A percentile compares a stretch with the other conserved stretches of the same genome.
These are phyloP conservation scores for Drosophila arizonae DNA, from an alignment of 1,140 invertebrate species.

Conservation along the genomic window DNA sequence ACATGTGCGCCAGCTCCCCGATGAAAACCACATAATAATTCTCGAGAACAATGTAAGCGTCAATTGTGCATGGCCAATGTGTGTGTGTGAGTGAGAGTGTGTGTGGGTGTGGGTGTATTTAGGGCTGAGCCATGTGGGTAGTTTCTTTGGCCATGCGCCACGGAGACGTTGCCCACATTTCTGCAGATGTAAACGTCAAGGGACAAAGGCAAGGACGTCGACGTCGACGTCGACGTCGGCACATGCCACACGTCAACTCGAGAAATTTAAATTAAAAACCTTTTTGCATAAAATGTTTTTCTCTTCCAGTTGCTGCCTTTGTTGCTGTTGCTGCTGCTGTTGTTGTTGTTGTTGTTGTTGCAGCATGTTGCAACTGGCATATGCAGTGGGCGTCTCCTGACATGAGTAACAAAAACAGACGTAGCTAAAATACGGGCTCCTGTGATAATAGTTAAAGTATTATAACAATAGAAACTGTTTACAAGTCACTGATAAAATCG, in stretches of 20 bases:
- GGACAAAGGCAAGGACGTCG: slow-evolving; percentile 61
- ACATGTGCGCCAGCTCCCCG: slow-evolving; percentile 50
- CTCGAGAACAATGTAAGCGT: slow-evolving; percentile 78
- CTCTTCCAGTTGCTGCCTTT: slow-evolving; percentile 7
- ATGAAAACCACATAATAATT: slow-evolving; percentile 78
- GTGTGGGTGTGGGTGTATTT: slow-evolving; percentile 13
- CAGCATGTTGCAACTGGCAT: slow-evolving; percentile 59
- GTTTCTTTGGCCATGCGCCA: slow-evolving; percentile 52
- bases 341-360: slow-evolving; percentile 38
- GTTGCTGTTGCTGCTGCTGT: not conserved
- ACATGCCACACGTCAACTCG: slow-evolving; percentile 78
- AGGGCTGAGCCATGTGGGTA: slow-evolving; percentile 51
- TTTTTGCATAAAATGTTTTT: slow-evolving; percentile 73
- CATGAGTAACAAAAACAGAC: not conserved
- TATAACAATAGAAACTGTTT: slow-evolving; percentile 8
- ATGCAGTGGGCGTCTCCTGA: slow-evolving; percentile 18
- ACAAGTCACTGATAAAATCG: slow-evolving; percentile 6
- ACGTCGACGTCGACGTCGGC: slow-evolving; percentile 45
- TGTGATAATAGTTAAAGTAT: not conserved
- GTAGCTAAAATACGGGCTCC: slow-evolving; percentile 13
- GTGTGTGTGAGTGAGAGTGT: slow-evolving; percentile 21
- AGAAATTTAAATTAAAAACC: slow-evolving; percentile 81
- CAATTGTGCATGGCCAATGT: slow-evolving; percentile 74
- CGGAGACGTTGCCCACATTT: slow-evolving; percentile 56
- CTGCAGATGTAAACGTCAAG: slow-evolving; percentile 62